Conservation (phyloP, 2,888 invertebrate genomes). For the Xanthorhoe spadicearia region DNA sequence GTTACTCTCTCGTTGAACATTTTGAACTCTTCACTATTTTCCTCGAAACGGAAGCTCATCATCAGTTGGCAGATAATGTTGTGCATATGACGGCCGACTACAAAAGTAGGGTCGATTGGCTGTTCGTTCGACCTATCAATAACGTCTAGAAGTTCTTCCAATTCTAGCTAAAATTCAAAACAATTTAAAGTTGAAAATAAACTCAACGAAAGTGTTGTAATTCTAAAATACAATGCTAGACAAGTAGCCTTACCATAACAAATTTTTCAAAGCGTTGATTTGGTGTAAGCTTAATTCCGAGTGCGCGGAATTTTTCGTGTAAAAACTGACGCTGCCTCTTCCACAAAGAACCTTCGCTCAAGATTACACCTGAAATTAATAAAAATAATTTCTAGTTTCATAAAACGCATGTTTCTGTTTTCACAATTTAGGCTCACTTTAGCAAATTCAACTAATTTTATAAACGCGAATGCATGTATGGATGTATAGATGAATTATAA, state of each 20-base stretch:
- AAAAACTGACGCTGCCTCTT: conserved; percentile 92
- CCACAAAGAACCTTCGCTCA: conserved; percentile 91
- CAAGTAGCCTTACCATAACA: conserved; percentile 86
- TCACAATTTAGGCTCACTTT: too few relatives aligned
- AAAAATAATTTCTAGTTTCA: background rate
- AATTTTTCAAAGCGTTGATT: conserved; percentile 89
- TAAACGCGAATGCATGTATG: too few relatives aligned
- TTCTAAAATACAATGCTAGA: too few relatives aligned
- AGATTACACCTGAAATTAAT: conserved; percentile 50
- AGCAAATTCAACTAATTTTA: background rate
- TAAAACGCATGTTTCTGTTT: too few relatives aligned
- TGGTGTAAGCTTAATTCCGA: conserved; percentile 92
- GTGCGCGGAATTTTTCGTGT: conserved; percentile 89
- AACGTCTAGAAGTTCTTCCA: conserved; percentile 86
- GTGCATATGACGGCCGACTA: conserved; percentile 90
- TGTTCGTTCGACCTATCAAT: conserved; percentile 35
- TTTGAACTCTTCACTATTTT: conserved; percentile 88
- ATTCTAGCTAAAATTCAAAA: conserved; percentile 83
- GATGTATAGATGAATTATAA: too few relatives aligned
- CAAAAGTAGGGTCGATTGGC: conserved; percentile 87
- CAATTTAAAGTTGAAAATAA: too few relatives aligned
- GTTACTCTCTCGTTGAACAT: conserved; percentile 90
- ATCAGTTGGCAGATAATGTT: conserved; percentile 93
- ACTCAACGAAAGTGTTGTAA: too few relatives aligned
- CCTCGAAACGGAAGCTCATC: conserved; percentile 92